Evolutionary conservation across 2,113 vertebrate genomes (phyloP).

Genomic region (Urocolius indicus): DNA sequence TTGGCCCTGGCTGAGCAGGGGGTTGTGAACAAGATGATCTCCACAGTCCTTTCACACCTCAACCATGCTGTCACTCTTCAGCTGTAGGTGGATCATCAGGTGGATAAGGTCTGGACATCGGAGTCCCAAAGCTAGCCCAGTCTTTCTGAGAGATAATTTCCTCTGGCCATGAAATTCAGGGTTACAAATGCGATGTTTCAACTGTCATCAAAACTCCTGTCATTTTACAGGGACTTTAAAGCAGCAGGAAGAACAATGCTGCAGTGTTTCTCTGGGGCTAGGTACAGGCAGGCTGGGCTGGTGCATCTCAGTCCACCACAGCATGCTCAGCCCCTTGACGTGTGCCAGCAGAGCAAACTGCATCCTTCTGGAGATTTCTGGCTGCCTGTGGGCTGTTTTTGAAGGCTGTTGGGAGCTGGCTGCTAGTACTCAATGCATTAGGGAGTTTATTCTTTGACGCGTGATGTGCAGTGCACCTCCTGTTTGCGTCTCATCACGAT

Average conservation of each 20-base stretch:
- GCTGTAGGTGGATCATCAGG: too few species aligned
- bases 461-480: accelerated
- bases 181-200: neutral
- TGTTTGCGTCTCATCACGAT: neutral
- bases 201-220: neutral
- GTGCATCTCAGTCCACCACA: neutral
- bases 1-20: neutral
- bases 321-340: accelerated
- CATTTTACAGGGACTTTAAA: neutral
- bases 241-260: neutral
- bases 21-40: neutral
- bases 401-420: neutral
- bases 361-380: neutral
- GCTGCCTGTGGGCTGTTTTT: neutral
- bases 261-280: neutral
- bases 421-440: neutral
- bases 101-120: neutral
- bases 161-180: neutral
- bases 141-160: neutral
- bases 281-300: neutral
- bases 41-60: neutral
- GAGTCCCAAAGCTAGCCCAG: neutral
- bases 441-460: neutral
- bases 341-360: neutral
- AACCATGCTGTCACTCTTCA: neutral